A percentile compares a stretch with the other conserved stretches of the same genome.
Conservation (phyloP, 2,113 vertebrate species). For the Ammospiza nelsoni region DNA sequence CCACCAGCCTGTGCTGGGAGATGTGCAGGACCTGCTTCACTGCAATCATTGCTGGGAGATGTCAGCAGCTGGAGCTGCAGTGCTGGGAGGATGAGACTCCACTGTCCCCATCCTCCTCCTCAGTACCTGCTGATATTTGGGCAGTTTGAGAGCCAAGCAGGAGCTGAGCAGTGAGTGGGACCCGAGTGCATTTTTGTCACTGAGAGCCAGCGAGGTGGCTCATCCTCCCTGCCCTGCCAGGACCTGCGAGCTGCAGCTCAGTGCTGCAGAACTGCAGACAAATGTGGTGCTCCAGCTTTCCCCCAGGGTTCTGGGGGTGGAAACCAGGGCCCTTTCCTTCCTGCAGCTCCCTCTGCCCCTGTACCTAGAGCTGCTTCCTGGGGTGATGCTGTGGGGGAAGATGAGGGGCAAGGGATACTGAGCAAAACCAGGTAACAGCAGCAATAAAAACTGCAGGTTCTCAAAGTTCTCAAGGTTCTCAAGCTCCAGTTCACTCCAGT, state of each 20-base stretch:
- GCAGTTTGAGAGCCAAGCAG: fast-evolving
- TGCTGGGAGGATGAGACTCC: not conserved
- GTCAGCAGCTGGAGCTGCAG: not conserved
- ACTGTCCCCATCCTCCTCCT: not conserved
- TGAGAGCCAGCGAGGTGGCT: fast-evolving
- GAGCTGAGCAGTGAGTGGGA: fast-evolving
- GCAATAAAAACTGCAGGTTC: not conserved
- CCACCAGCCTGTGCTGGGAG: not conserved
- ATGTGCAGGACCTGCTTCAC: not conserved
- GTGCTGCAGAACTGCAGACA: not conserved
- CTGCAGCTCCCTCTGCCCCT: not conserved
- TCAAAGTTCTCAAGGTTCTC: not conserved
- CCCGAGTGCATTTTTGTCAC: fast-evolving
- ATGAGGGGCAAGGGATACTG: not conserved
- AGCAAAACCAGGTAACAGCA: not conserved
- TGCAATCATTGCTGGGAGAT: not conserved
- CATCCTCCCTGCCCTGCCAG: fast-evolving
- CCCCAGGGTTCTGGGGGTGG: not conserved
- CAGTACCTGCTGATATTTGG: fast-evolving
- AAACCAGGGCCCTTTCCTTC: not conserved
- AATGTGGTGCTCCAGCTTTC: not conserved
- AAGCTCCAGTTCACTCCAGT: not conserved
- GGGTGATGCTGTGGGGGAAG: not conserved
- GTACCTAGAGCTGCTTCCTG: not conserved
- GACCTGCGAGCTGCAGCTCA: fast-evolving